A percentile compares a stretch with the other conserved stretches of the same genome.
These are phyloP conservation scores for Littorina saxatilis DNA, from an alignment of 1,140 invertebrate species.

Conservation along the genomic window DNA sequence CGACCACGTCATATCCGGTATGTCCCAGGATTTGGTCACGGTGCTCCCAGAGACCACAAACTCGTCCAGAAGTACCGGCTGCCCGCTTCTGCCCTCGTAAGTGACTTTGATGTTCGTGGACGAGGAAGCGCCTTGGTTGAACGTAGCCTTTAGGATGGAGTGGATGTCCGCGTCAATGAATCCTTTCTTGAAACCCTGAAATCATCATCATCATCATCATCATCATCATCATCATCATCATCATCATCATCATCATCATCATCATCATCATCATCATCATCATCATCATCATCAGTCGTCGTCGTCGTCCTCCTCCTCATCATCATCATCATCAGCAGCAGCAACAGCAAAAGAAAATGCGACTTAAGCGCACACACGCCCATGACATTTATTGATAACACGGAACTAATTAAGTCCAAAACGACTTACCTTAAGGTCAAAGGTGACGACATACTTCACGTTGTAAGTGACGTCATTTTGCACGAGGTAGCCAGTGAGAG, in stretches of 20 bases:
- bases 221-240: no score
- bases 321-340: no score
- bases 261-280: no score
- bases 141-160: neutral
- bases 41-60: neutral
- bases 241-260: no score
- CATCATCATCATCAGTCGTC: no score
- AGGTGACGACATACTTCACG: neutral
- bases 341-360: no score
- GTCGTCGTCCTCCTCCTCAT: no score
- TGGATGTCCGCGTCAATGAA: conserved; percentile 24
- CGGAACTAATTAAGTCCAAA: no score
- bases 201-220: neutral
- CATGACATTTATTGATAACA: no score
- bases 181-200: conserved; percentile 12
- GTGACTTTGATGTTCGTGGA: neutral
- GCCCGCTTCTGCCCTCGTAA: neutral
- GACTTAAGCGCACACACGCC: conserved; percentile 5
- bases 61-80: neutral
- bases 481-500: neutral
- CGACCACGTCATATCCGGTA: conserved; percentile 31
- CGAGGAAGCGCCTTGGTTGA: neutral
- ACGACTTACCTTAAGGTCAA: conserved; percentile 13
- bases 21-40: conserved; percentile 1
- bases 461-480: neutral